These are phyloP conservation scores for Globicephala melas DNA, from an alignment of 2,113 vertebrate species.

Conservation along the genomic window DNA sequence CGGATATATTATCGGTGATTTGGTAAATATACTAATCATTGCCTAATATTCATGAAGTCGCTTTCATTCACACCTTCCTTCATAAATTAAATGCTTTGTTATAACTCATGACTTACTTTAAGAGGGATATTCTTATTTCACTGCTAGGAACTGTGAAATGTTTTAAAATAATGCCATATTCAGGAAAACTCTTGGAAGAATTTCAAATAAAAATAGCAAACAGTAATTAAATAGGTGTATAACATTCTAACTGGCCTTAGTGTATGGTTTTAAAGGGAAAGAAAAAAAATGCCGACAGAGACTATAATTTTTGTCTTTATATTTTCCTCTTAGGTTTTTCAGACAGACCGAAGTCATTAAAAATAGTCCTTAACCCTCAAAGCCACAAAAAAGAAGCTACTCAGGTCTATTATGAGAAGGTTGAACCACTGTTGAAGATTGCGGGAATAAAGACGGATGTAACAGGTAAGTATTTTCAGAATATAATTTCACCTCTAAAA, in stretches of 20 bases:
- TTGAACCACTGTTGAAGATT: slow-evolving; percentile 95
- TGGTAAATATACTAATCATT: background rate
- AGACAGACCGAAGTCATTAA: slow-evolving; percentile 90
- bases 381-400: slow-evolving; percentile 94
- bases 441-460: slow-evolving; percentile 92
- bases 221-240: background rate
- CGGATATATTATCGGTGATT: background rate
- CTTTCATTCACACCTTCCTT: background rate
- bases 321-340: slow-evolving; percentile 85
- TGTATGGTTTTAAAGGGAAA: slow-evolving; percentile 19
- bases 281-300: background rate
- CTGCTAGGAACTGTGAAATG: background rate
- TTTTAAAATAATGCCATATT: slow-evolving; percentile 2
- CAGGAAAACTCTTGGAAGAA: background rate
- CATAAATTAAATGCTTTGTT: background rate
- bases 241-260: background rate
- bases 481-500: slow-evolving; percentile 12
- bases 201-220: slow-evolving; percentile 9
- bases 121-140: background rate
- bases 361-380: slow-evolving; percentile 95
- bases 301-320: background rate
- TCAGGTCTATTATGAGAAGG: slow-evolving; percentile 89
- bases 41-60: background rate
- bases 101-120: background rate
- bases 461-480: slow-evolving; percentile 85